phyloP scores from a whole-genome alignment of 2,113 vertebrate species.

The Nibea albiflora region DNA sequence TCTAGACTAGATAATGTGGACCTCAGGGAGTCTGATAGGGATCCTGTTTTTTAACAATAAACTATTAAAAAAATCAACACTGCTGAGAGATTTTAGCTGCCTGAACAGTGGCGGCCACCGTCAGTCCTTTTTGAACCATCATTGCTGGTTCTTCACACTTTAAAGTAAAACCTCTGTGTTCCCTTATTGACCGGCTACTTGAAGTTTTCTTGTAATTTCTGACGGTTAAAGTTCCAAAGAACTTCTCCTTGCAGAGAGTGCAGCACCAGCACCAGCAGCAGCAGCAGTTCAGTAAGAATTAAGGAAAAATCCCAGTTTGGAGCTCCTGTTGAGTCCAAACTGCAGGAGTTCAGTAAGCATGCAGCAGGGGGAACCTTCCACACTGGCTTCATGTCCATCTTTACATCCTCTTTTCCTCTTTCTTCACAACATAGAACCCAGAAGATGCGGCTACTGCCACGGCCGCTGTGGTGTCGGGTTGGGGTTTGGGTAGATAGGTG shows the following conservation, averaged over 20 bases:
- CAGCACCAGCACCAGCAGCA: neutral
- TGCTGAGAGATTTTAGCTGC: constrained; percentile 29
- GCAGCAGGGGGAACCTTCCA: constrained; percentile 34
- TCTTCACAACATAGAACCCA: neutral
- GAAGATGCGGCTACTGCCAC: constrained; percentile 69
- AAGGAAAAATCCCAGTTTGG: neutral
- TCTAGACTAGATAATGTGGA: constrained; percentile 13
- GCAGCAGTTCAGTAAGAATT: constrained; percentile 20
- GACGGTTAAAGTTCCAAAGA: neutral
- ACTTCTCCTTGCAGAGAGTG: constrained; percentile 2
- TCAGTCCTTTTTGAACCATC: neutral
- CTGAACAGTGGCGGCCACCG: neutral
- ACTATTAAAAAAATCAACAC: constrained; percentile 23
- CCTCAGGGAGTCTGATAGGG: constrained; percentile 21
- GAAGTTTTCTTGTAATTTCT: constrained; percentile 23
- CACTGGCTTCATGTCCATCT: constrained; percentile 23
- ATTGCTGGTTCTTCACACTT: neutral
- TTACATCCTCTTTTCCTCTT: neutral
- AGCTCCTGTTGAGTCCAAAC: constrained; percentile 30
- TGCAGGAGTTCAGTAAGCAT: constrained; percentile 39
- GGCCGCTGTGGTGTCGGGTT: constrained; percentile 73
- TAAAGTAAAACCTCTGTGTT: constrained; percentile 3
- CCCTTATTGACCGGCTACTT: constrained; percentile 1
- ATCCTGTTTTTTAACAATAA: constrained; percentile 6
- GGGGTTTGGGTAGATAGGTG: constrained; percentile 76